Conservation (phyloP, 2,797 vertebrate genomes). For the Chloroceryle amazona region DNA sequence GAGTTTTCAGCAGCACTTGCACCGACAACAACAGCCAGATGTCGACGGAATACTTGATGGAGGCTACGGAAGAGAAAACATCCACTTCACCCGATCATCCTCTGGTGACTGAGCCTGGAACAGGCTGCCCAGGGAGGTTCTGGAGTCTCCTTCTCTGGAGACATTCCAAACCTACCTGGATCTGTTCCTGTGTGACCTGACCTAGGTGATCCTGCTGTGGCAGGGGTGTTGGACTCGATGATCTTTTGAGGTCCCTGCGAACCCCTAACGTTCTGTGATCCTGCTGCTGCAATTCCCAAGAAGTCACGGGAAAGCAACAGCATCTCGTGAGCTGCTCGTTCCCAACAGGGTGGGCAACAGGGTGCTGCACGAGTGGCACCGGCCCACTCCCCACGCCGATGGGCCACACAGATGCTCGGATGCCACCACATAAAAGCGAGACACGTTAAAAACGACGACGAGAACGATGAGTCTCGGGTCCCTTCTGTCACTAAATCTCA, state of each 20-base stretch:
- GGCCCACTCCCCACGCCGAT: not conserved
- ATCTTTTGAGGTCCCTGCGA: too few species aligned
- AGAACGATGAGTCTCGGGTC: fast-evolving
- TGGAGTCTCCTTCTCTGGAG: too few species aligned
- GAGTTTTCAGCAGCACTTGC: not conserved
- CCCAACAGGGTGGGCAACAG: fast-evolving
- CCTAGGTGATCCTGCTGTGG: too few species aligned
- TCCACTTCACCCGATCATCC: not conserved
- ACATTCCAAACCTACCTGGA: too few species aligned
- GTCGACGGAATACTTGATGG: not conserved
- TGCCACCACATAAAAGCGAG: fast-evolving
- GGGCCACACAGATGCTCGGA: not conserved
- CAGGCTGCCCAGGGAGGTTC: too few species aligned
- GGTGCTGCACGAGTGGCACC: fast-evolving
- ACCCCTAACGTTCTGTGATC: not conserved
- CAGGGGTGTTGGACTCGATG: too few species aligned
- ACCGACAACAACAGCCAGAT: not conserved
- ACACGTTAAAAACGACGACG: not conserved
- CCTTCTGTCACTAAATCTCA: not conserved
- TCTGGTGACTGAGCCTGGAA: too few species aligned
- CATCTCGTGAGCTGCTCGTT: not conserved
- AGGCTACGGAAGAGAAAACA: not conserved
- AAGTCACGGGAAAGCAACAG: not conserved
- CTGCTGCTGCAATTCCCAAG: not conserved
- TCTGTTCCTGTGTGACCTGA: too few species aligned